Evolutionary conservation across 2,888 invertebrate genomes (phyloP).

Genomic region (Eubasilissa splendida): DNA sequence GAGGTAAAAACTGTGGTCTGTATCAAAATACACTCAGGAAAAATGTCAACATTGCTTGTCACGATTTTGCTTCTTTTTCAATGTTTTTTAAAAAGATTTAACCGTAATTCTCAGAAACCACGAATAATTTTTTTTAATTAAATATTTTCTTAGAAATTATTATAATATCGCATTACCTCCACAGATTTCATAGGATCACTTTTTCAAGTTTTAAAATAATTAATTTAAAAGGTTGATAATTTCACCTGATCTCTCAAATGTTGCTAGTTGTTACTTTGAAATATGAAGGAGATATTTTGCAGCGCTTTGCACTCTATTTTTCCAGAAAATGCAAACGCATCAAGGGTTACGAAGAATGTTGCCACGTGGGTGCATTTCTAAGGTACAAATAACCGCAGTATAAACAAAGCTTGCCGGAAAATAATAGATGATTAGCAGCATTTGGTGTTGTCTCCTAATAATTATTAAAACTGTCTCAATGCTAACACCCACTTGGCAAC

Average conservation of each 20-base stretch:
- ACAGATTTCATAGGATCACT: too few relatives aligned
- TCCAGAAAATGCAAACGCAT: conserved; percentile 79
- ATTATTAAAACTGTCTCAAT: conserved; percentile 13
- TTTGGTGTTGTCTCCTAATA: neutral
- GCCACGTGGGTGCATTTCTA: conserved; percentile 76
- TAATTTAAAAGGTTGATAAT: too few relatives aligned
- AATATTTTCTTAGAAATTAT: too few relatives aligned
- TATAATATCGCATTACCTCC: neutral
- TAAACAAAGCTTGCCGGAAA: conserved; percentile 1
- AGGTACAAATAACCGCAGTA: conserved; percentile 68
- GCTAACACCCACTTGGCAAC: conserved; percentile 20
- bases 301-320: conserved; percentile 61
- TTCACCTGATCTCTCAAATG: too few relatives aligned
- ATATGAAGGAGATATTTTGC: conserved; percentile 62
- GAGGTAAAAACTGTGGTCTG: conserved; percentile 98
- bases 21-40: conserved; percentile 67
- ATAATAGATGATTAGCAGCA: neutral
- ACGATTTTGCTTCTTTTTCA: too few relatives aligned
- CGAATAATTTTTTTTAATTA: neutral
- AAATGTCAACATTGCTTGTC: too few relatives aligned
- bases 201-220: too few relatives aligned
- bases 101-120: neutral
- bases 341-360: conserved; percentile 76
- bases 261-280: too few relatives aligned
- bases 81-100: too few relatives aligned